Percentiles rank a stretch among this genome's conserved stretches.
Conservation (phyloP, 2,113 vertebrate species). For the Mobula hypostoma region DNA sequence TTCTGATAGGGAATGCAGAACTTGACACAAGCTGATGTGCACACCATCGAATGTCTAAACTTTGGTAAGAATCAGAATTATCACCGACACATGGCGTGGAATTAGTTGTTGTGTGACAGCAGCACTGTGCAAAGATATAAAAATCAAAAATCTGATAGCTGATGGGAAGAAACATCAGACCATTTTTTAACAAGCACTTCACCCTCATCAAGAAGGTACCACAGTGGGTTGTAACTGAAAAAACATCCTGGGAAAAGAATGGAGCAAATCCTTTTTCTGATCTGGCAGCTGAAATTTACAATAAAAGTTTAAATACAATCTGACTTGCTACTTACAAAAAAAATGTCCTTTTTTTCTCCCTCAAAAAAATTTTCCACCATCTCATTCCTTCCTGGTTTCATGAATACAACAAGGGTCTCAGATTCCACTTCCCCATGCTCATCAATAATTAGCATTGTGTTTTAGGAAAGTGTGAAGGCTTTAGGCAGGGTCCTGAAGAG, state of each 20-base stretch:
- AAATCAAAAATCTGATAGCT: no score
- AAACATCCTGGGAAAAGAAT: neutral
- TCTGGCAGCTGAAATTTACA: neutral
- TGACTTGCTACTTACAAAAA: no score
- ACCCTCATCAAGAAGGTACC: neutral
- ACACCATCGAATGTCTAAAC: neutral
- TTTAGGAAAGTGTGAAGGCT: no score
- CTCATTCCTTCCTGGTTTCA: neutral
- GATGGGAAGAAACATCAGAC: neutral
- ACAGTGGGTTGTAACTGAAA: neutral
- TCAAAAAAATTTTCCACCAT: neutral
- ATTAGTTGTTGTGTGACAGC: no score
- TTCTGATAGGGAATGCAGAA: neutral
- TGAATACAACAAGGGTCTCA: neutral
- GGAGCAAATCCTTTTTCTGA: neutral
- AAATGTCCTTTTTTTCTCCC: no score
- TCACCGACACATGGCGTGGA: no score
- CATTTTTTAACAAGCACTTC: neutral
- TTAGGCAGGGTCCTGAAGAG: no score
- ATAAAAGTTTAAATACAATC: neutral
- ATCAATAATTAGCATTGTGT: no score
- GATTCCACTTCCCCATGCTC: neutral
- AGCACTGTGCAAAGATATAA: no score
- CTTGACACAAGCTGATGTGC: neutral
- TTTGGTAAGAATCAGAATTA: neutral